Evolutionary conservation across 2,888 invertebrate genomes (phyloP), one percentile per base, ranked within the genome.

Genomic region (Leucania comma): DNA sequence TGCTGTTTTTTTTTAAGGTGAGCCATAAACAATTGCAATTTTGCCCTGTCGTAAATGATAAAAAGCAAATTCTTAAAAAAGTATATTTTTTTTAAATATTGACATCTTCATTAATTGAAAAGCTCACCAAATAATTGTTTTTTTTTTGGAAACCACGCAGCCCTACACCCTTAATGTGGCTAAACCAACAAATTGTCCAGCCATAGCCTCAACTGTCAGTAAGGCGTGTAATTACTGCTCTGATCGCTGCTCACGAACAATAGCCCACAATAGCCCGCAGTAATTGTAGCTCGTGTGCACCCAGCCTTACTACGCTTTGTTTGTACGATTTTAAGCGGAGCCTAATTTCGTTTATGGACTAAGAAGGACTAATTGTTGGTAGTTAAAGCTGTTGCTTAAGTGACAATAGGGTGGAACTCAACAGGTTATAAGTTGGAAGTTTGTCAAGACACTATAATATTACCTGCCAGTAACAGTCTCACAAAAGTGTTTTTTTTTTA

Each of bases 201-300:
- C 63, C 65, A 24, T 60, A 70, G 63, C 74, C 70, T 56, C 63
- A 76, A 77, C 79, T 84, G 86, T 77, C 86, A 86, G 84, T 87
- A 86, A 87, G 85, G 78, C 88, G 89, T 88, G 88, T 89, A 89
- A 90, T 90, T 89, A 87, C 82, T 69, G 81, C 76, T 73, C 77
- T 61, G 77, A 76, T 80, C 80, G 64, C 35, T 81, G 83, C 75
- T 72, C 86, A 78, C 85, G 85, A 86, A 89, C 89, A 89, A 89
- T 88, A 53, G 78, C 75, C 51, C 38, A 53, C 69, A 38, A 89
- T 88, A 53, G 78, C 75, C 48, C 35, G 60, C 69, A 35, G 75
- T 77, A 75, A 78, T 82, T 79, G 82, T 65, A 66, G 86, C 84
- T 74, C 81, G 84, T 90, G 89, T 86, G 90, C 86, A 87, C 84